Conservation (phyloP, 2,113 vertebrate genomes). For the Coregonus clupeaformis region DNA sequence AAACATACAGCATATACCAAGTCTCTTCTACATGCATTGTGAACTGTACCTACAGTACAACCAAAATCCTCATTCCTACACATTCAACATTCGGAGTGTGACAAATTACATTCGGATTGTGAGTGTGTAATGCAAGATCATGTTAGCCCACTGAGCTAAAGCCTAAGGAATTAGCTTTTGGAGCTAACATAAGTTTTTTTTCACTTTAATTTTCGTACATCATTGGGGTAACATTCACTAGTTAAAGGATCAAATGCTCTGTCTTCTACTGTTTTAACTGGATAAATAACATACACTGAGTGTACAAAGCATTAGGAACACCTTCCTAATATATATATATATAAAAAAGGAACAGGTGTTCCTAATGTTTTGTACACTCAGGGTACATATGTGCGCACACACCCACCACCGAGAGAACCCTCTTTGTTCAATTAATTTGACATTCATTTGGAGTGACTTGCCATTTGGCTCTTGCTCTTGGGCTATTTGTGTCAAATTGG, state of each 20-base stretch:
- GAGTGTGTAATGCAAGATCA: no score
- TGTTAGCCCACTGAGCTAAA: no score
- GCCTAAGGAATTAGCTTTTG: no score
- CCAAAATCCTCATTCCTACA: background rate
- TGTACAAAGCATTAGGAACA: no score
- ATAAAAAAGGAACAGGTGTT: no score
- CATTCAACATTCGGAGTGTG: background rate
- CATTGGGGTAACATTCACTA: conserved; percentile 21
- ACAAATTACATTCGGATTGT: background rate
- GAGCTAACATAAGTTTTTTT: background rate
- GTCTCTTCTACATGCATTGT: background rate
- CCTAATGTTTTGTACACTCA: background rate
- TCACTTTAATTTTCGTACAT: conserved; percentile 42
- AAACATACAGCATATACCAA: background rate
- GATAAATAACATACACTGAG: conserved; percentile 15
- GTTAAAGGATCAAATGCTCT: background rate
- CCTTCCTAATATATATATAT: no score
- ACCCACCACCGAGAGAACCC: no score
- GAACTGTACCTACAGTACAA: background rate
- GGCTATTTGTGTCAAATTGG: background rate
- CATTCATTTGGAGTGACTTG: conserved; percentile 13
- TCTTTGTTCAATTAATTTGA: conserved; percentile 11
- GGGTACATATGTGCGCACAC: conserved; percentile 2
- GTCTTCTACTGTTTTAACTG: no score
- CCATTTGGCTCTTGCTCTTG: background rate